Base-by-base conservation (phyloP, 1,140 invertebrate genomes). In the Zophobas atratus region DNA sequence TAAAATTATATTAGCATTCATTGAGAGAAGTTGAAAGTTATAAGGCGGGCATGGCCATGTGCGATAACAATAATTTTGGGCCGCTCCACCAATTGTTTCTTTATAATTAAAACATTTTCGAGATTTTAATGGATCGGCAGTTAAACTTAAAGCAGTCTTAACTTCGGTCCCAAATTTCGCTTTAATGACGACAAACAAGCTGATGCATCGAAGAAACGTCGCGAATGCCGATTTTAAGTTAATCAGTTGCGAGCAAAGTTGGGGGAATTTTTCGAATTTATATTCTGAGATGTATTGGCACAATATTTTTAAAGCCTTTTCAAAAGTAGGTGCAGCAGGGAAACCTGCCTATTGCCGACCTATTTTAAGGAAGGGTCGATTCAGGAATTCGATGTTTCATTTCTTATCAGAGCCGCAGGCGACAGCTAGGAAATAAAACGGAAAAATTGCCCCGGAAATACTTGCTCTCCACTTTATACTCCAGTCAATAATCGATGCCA, bases 1-100 rank as follows among this genome's bases (percentile, higher is more conserved):
- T 77, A 72, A 72, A 77, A 77, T 77, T 77, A 77, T 77, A 73
- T 77, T 72, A 76, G 75, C 75, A 76, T 67, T 76, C 63, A 76
- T 76, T 56, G 76, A 70, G 71, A 41, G 67, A 73, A 20, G 36
- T 72, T 73, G 67, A 56, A 73, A 77, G 70, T 77, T 77, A 56
- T 72, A 77, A 72, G 67, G 70, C 76, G 49, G 8, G 71, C 51
- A 72, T 73, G 76, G 76, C 70, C 56, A 77, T 72, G 70, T 77
- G 76, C 76, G 76, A 77, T 77, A 77, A 77, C 76, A 71, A 77
- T 77, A 77, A 77, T 77, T 77, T 49, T 70, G 60, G 60, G 8
- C n/a, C 2, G 20, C 71, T 33, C 57, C 57, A 36, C 35, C 75
- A 70, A 76, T 76, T 76, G 75, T 57, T 75, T 76, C 57, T 70